phyloP scores from a whole-genome alignment of 2,113 vertebrate species.

The Peucedramus taeniatus region DNA sequence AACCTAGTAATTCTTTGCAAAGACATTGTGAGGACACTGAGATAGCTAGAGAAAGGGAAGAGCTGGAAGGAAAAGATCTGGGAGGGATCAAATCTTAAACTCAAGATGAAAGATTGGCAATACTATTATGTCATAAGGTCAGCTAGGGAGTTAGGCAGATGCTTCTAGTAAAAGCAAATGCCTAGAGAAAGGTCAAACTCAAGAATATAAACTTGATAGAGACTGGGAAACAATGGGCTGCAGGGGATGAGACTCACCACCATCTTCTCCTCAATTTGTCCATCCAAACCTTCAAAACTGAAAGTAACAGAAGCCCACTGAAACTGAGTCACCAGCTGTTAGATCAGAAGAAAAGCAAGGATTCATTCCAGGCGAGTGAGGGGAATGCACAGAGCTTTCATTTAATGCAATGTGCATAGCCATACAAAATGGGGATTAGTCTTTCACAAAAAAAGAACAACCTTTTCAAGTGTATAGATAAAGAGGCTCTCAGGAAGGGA shows the following conservation, averaged over 20 bases:
- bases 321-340: not conserved
- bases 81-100: not conserved
- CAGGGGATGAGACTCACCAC: not conserved
- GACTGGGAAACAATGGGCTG: not conserved
- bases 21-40: not conserved
- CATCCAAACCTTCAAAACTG: not conserved
- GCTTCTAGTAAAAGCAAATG: not conserved
- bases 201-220: not conserved
- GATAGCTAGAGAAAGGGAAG: not conserved
- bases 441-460: not conserved
- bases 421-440: conserved; percentile 18
- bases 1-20: not conserved
- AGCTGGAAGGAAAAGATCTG: not conserved
- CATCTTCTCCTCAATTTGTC: not conserved
- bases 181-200: not conserved
- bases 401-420: not conserved
- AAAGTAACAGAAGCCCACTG: not conserved
- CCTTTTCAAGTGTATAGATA: not conserved
- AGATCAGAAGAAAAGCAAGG: not conserved
- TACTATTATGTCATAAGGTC: fast-evolving
- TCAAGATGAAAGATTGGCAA: not conserved
- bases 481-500: conserved; percentile 7
- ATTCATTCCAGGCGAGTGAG: not conserved
- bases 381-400: not conserved
- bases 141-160: not conserved